phyloP scores from a whole-genome alignment of 2,797 vertebrate genomes.

The Myotis pilosus region DNA sequence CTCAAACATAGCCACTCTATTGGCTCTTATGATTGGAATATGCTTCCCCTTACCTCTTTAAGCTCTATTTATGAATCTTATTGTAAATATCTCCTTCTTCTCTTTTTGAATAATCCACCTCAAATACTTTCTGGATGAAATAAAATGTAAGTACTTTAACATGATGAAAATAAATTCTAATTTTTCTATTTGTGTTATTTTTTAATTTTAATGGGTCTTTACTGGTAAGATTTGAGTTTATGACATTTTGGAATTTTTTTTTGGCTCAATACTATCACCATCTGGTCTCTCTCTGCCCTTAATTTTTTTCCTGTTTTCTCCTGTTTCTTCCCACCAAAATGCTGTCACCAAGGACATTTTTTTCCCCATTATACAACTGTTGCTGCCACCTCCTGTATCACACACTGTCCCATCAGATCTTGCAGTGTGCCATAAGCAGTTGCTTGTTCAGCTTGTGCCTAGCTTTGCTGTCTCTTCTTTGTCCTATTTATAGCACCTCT shows the following conservation, averaged over 20 bases:
- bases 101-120: not conserved
- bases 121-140: not conserved
- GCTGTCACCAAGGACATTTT: constrained; percentile 39
- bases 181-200: constrained; percentile 43
- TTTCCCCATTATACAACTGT: not conserved
- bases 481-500: not conserved
- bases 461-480: not conserved
- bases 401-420: not conserved
- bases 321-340: constrained; percentile 63
- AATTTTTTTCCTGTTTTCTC: constrained; percentile 45
- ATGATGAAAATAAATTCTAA: not conserved
- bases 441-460: not conserved
- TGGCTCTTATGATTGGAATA: not conserved
- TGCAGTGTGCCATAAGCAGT: not conserved
- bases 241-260: constrained; percentile 30
- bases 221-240: constrained; percentile 37
- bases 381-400: not conserved
- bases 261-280: constrained; percentile 54
- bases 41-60: not conserved
- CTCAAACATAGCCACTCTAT: not conserved
- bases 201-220: constrained; percentile 1
- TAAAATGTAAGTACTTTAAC: not conserved
- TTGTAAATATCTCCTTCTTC: not conserved
- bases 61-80: not conserved
- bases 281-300: constrained; percentile 61